Percentiles rank a stretch among this genome's conserved stretches.
Evolutionary conservation across 2,113 vertebrate species (phyloP).

Genomic region (Lepus americanus): DNA sequence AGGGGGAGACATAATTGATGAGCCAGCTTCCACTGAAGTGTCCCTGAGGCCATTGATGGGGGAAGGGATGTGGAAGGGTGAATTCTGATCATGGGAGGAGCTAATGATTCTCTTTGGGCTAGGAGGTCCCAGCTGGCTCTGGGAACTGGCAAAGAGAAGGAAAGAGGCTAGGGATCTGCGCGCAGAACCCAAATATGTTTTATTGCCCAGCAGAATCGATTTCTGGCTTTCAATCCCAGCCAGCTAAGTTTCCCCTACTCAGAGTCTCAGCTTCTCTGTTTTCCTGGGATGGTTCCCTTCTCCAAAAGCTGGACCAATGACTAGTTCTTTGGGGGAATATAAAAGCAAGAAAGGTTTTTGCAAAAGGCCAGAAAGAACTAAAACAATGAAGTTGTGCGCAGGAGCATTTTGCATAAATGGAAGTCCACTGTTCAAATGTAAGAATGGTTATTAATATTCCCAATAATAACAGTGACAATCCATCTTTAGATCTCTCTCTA

Average conservation of each 20-base stretch:
- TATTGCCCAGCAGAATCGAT: constrained; percentile 32
- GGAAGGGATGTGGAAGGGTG: constrained; percentile 42
- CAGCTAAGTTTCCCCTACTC: neutral
- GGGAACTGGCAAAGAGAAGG: neutral
- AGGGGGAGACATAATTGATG: constrained; percentile 69
- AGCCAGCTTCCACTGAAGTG: constrained; percentile 44
- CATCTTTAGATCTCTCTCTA: constrained; percentile 62
- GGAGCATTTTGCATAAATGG: constrained; percentile 56
- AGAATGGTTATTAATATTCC: constrained; percentile 66
- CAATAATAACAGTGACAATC: constrained; percentile 57
- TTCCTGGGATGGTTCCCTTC: neutral
- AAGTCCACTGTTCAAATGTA: constrained; percentile 60
- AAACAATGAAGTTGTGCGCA: constrained; percentile 53
- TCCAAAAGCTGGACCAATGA: neutral
- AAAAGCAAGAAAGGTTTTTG: constrained; percentile 43
- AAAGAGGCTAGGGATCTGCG: neutral
- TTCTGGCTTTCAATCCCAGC: constrained; percentile 32
- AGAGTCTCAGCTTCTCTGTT: constrained; percentile 23
- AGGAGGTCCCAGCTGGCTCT: neutral
- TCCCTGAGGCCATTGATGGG: constrained; percentile 52
- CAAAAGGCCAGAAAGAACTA: constrained; percentile 44
- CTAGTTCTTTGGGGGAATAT: neutral
- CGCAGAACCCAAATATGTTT: constrained; percentile 10
- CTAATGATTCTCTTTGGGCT: constrained; percentile 35
- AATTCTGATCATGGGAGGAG: constrained; percentile 54